Conservation (phyloP, 2,888 invertebrate species). For the Gymnoscelis rufifasciata region DNA sequence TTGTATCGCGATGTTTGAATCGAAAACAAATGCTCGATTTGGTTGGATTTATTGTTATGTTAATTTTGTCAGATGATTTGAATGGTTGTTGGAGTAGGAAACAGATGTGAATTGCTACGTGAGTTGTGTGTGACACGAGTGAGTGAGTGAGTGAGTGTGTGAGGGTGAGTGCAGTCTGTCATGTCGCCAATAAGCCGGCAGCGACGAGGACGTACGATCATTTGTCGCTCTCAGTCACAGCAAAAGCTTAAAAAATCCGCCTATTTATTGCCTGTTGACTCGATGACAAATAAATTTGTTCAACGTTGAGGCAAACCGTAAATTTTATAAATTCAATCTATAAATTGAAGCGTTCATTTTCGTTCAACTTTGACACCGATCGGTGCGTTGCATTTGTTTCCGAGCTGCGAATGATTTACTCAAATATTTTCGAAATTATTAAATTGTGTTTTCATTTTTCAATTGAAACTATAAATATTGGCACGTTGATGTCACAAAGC, state of each 20-base stretch:
- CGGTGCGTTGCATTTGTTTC: not conserved
- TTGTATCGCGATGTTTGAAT: not conserved
- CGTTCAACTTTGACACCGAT: not conserved
- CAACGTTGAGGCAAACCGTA: constrained; percentile 39
- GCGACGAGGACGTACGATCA: constrained; percentile 13
- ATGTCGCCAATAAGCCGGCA: constrained; percentile 5
- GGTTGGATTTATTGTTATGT: too few species aligned
- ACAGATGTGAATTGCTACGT: not conserved
- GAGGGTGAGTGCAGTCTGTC: constrained; percentile 5
- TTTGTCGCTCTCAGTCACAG: constrained; percentile 18
- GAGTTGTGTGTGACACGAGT: too few species aligned
- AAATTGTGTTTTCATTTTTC: not conserved
- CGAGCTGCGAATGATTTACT: not conserved
- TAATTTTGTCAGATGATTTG: too few species aligned
- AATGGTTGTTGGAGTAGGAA: not conserved
- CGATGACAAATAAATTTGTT: constrained; percentile 39
- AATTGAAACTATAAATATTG: too few species aligned
- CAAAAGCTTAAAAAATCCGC: constrained; percentile 26
- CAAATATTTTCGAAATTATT: not conserved
- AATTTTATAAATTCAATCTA: constrained; percentile 40
- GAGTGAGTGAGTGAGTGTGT: too few species aligned
- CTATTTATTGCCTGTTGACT: constrained; percentile 29
- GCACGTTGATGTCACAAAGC: too few species aligned
- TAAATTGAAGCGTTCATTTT: constrained; percentile 24
- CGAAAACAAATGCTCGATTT: too few species aligned